Base-by-base conservation (phyloP, 2,113 vertebrate genomes). In the Heterocephalus glaber region DNA sequence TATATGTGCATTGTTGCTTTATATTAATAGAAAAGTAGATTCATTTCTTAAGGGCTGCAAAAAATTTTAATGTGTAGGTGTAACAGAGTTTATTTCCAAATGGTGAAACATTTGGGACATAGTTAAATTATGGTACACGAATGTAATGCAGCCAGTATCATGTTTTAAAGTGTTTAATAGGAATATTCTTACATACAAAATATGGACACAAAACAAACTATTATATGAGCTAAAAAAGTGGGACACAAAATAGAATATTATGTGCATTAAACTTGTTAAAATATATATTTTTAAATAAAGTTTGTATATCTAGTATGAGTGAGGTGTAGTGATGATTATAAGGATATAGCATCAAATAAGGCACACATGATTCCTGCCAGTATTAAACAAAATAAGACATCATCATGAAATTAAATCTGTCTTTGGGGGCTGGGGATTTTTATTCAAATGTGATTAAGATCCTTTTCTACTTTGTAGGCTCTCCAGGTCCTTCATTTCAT, bases 401-500 rank as follows among this genome's bases (percentile, higher is more conserved):
- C n/a, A 74, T 86, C 65, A 86, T 95, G 70, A 92, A 89, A 94
- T 92, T 77, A 89, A 82, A 79, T 92, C 38, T 97, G 20, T 81
- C 44, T 77, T 94, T 95, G 68, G n/a, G 19, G 12, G 76, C 70
- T 91, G 76, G 30, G 52, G 30, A 95, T 49, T 92, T 93, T 54
- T 89, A 70, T 41, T 92, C 54, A 95, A 95, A 92, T 93, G 28
- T 80, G 80, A 96, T 95, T 96, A 95, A 90, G 30, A 47, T 93
- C 81, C 60, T 95, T 96, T 95, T 95, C 61, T 94, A 89, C 4
- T 92, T 96, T 85, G 22, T 96, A 87, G 79, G 86, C 6, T 79
- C 86, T 96, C 38, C n/a, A 90, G 58, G 94, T 94, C 72, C 26
- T 95, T 92, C 44, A 20, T 85, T 94, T 96, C 70, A 93, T 94